Percentiles rank a stretch among this genome's conserved stretches.
phyloP scores from a whole-genome alignment of 2,888 invertebrate species.

The Anoncus sp. region DNA sequence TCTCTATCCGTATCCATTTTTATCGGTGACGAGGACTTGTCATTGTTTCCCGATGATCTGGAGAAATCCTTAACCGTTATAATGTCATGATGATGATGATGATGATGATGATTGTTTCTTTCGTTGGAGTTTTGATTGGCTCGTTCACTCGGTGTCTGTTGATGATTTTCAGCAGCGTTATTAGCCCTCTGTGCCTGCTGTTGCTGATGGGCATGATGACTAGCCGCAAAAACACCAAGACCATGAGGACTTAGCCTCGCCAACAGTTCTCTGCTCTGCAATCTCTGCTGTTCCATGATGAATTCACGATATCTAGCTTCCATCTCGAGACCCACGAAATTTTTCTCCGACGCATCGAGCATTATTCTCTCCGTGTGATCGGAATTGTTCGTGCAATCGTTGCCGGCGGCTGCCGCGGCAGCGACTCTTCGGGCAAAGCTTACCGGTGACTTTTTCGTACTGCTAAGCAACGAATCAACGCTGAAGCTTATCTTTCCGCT shows the following conservation, averaged over 20 bases:
- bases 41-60: slow-evolving; percentile 72
- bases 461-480: slow-evolving; percentile 87
- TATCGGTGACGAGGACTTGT: slow-evolving; percentile 77
- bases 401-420: slow-evolving; percentile 64
- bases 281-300: slow-evolving; percentile 78
- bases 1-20: slow-evolving; percentile 72
- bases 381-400: slow-evolving; percentile 63
- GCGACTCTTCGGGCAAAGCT: slow-evolving; percentile 66
- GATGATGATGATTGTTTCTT: slow-evolving; percentile 53
- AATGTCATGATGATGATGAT: slow-evolving; percentile 72
- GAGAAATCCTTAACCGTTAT: slow-evolving; percentile 80
- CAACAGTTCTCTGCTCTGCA: slow-evolving; percentile 78
- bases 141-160: slow-evolving; percentile 60
- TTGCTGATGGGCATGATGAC: slow-evolving; percentile 71
- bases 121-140: slow-evolving; percentile 49
- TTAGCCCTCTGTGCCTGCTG: slow-evolving; percentile 65
- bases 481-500: slow-evolving; percentile 89
- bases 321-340: slow-evolving; percentile 71
- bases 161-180: slow-evolving; percentile 63
- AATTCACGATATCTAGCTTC: slow-evolving; percentile 78
- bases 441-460: slow-evolving; percentile 76
- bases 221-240: slow-evolving; percentile 68
- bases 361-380: slow-evolving; percentile 52
- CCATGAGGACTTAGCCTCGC: slow-evolving; percentile 79
- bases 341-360: slow-evolving; percentile 71